These are phyloP conservation scores for Telmatochromis brichardi DNA, from an alignment of 2,113 vertebrate genomes.

Conservation along the genomic window DNA sequence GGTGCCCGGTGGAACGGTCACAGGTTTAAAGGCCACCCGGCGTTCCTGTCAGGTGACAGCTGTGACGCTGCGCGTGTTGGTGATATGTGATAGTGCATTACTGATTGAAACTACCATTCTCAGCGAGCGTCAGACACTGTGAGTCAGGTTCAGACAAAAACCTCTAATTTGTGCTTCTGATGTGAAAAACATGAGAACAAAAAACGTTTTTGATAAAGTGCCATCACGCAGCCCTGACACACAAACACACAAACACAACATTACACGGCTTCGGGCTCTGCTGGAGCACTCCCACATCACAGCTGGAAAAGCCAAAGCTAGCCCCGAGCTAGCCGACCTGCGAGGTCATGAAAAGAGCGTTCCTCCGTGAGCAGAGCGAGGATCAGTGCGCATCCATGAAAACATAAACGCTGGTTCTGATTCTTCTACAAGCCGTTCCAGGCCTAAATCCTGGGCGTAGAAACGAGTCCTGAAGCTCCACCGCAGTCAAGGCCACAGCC, in stretches of 20 bases:
- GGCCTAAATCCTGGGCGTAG: not conserved
- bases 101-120: not conserved
- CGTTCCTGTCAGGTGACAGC: not conserved
- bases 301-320: not conserved
- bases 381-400: not conserved
- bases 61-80: not conserved
- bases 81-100: not conserved
- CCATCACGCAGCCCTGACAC: not conserved
- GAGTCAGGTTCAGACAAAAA: not conserved
- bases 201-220: not conserved
- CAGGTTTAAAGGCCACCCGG: not conserved
- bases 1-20: not conserved
- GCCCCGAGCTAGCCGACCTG: not conserved
- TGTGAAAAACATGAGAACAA: not conserved
- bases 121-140: not conserved
- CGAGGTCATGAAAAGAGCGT: not conserved
- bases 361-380: not conserved
- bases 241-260: not conserved
- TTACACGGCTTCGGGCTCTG: not conserved
- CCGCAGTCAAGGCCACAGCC: slow-evolving; percentile 1
- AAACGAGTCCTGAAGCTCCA: not conserved
- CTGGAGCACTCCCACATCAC: not conserved
- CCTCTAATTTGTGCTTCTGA: not conserved
- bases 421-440: not conserved
- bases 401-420: not conserved